These are phyloP conservation scores for Psococerastis gibbosa DNA, from an alignment of 2,888 invertebrate species.

Conservation along the genomic window DNA sequence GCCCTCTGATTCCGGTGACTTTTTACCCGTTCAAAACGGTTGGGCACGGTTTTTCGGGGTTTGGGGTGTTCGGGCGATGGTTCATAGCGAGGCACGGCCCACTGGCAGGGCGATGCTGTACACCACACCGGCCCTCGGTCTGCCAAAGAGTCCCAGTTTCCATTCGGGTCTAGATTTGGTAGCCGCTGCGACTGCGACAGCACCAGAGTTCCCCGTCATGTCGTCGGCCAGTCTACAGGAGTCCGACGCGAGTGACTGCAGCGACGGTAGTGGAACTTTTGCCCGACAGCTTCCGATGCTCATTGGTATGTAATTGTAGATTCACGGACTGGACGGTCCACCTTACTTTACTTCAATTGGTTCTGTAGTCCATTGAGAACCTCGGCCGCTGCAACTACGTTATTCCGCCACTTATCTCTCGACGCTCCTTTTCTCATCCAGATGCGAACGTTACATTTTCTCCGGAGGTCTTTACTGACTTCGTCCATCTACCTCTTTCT, in stretches of 20 bases:
- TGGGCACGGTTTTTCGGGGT: too few species aligned
- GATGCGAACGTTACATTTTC: too few species aligned
- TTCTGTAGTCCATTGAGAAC: not conserved
- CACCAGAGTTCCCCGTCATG: constrained; percentile 18
- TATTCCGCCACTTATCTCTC: too few species aligned
- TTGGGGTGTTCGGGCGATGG: constrained; percentile 17
- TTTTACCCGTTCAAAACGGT: not conserved
- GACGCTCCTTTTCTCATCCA: not conserved
- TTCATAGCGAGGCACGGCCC: constrained; percentile 20
- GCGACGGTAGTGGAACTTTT: constrained; percentile 10
- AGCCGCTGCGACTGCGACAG: constrained; percentile 37
- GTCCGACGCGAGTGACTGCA: constrained; percentile 7
- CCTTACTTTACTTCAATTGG: not conserved
- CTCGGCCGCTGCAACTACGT: not conserved
- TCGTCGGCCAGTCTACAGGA: constrained; percentile 8
- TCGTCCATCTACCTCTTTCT: too few species aligned
- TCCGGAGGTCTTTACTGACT: too few species aligned
- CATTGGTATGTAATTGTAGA: constrained; percentile 19
- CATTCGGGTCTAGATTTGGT: constrained; percentile 70
- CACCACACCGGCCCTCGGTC: constrained; percentile 43
- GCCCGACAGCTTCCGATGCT: constrained; percentile 17
- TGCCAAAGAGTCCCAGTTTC: constrained; percentile 75
- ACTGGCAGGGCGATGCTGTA: constrained; percentile 28
- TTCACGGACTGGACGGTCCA: too few species aligned
- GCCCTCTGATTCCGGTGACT: too few species aligned